Conservation (phyloP, 1,140 invertebrate genomes). For the Tetragonula clypearis region DNA sequence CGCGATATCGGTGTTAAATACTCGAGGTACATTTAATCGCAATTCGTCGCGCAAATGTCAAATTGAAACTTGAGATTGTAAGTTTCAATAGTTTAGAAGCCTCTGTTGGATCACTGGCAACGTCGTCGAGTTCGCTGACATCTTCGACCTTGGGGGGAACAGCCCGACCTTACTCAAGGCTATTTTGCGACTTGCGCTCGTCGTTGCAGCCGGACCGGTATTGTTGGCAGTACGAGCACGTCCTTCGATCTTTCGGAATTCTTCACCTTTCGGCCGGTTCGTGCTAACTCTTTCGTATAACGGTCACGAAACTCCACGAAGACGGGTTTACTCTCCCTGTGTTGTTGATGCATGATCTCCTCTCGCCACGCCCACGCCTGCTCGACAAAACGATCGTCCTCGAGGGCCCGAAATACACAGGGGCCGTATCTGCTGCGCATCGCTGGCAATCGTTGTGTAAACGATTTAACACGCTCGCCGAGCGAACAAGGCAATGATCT, state of each 20-base stretch:
- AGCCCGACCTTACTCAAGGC: constrained; percentile 64
- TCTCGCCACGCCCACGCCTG: not conserved
- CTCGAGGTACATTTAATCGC: not conserved
- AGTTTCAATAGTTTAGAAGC: not conserved
- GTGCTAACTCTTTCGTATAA: constrained; percentile 26
- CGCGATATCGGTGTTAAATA: not conserved
- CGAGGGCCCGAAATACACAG: constrained; percentile 16
- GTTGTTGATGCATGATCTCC: not conserved
- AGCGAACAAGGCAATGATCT: constrained; percentile 21
- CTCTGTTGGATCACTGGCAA: constrained; percentile 7
- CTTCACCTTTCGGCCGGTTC: constrained; percentile 50
- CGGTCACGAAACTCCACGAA: constrained; percentile 31
- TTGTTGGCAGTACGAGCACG: constrained; percentile 55
- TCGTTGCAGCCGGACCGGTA: constrained; percentile 20
- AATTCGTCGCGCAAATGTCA: too few species aligned
- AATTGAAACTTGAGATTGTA: not conserved
- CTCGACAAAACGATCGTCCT: not conserved
- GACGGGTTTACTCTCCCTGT: not conserved
- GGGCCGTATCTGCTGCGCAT: not conserved
- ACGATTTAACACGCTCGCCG: constrained; percentile 16
- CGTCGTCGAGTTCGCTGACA: constrained; percentile 50
- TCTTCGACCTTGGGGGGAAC: constrained; percentile 43
- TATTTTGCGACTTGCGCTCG: constrained; percentile 57
- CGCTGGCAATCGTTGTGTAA: constrained; percentile 19
- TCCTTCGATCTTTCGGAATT: constrained; percentile 52